Evolutionary conservation across 2,113 vertebrate species (phyloP), one percentile per base, ranked within the genome.

Genomic region (Nothocercus julius): DNA sequence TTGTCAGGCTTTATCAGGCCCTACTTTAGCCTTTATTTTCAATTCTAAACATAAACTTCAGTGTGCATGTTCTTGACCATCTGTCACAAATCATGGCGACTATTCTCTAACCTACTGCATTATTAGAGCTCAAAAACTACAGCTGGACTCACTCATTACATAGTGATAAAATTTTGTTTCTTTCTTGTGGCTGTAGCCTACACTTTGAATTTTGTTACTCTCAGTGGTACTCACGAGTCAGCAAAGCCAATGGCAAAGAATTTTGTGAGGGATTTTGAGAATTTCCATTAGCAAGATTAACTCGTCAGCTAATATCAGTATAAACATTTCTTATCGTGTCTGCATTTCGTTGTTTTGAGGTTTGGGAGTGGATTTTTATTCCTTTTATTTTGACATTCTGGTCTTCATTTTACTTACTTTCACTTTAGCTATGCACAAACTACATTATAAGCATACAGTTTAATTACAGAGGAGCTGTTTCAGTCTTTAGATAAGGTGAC

Each of bases 361-460:
- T n/a, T 45, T 77, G 21, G 5, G 36, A 7, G 25, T 77, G 30
- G 19, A 5, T 32, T 36, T 66, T 62, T 76, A 66, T 47, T 19
- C 0, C 5, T 61, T 56, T 78, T 9, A 58, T 34, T 82, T 83
- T n/a, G 70, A 63, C 1, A 0, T 56, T 66, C 32, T 47, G 21
- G 7, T 6, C 22, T 77, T 91, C 4, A 15, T 85, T 80, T 85
- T 0, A 56, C 81, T 85, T 85, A 18, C 7, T 73, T 85, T 69
- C 38, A 44, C 10, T 18, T 34, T 3, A 8, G 4, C 36, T 80
- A 24, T 7, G 2, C 28, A 4, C 36, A 11, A 32, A 17, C 59
- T 77, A 42, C 2, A 0, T 61, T 62, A 54, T 58, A 76, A 0
- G 1, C 17, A 5, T 54, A 18, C 47, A 64, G 42, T 2, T 0